These are phyloP conservation scores for Bruchidius siliquastri DNA, from an alignment of 2,888 invertebrate species.

Conservation along the genomic window DNA sequence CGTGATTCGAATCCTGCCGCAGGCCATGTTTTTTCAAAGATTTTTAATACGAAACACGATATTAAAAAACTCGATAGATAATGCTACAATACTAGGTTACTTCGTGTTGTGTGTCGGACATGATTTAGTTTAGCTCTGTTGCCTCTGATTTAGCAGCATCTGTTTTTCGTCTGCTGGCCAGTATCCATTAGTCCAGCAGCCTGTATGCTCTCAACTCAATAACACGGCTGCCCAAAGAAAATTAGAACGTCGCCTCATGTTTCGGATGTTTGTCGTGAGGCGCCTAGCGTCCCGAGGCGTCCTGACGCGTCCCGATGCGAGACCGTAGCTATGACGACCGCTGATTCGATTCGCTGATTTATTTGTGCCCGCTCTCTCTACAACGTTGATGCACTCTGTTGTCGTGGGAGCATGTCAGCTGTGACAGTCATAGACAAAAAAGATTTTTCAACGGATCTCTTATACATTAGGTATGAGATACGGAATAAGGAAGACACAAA, in stretches of 20 bases:
- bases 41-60: too few species aligned
- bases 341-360: not conserved
- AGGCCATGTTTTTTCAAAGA: too few species aligned
- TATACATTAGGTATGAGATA: too few species aligned
- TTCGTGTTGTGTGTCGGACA: too few species aligned
- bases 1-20: too few species aligned
- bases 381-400: not conserved
- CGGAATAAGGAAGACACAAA: too few species aligned
- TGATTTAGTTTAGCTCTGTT: not conserved
- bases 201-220: not conserved
- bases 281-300: not conserved
- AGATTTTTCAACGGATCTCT: too few species aligned
- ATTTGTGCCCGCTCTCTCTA: not conserved
- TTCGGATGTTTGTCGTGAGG: not conserved
- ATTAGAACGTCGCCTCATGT: not conserved
- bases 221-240: not conserved
- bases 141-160: not conserved
- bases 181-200: not conserved
- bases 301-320: not conserved
- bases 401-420: not conserved
- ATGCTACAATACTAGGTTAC: too few species aligned
- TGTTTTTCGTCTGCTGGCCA: not conserved
- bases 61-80: too few species aligned
- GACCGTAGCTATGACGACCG: not conserved
- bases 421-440: not conserved